Evolutionary conservation across 30 jellyfish, hydroid and myxozoan genomes (phyloP), one percentile per base, ranked within the genome.

Genomic region (Haliclystus octoradiatus): DNA sequence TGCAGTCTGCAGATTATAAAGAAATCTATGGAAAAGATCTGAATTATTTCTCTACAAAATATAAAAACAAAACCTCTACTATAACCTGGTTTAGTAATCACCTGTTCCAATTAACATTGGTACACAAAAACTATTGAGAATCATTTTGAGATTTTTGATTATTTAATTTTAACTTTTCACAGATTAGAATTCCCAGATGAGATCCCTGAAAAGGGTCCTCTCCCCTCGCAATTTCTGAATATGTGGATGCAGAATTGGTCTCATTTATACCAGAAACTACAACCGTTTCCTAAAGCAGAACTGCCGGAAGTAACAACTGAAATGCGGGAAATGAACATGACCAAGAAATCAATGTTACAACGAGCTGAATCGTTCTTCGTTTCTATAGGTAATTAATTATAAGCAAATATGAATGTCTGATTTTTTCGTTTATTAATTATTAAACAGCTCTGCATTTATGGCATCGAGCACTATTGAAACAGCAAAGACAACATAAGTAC

Each of bases 171-270:
- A 7, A 7, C 60, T 46, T 46, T 7, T 46, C 60, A 46, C n/a
- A 12, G 12, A 7, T 46, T 7, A 46, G 15, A 46, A n/a, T 46
- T n/a, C 15, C n/a, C 12, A 46, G n/a, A 68, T 31, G 71, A 51
- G 19, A n/a, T 84, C 33, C 79, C 65, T 7, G 87, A 68, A 40
- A 84, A 51, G 32, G 92, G 82, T n/a, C 68, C 69, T 78, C 49
- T 84, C 15, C 95, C 95, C 0, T 81, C 85, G 32, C 95, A 84
- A 30, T 32, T 76, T 27, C 68, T 84, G 2, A 81, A 87, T 24
- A 84, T 84, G 95, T 84, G 95, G 95, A 88, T 84, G 14, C 74
- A 71, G 28, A 83, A 76, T 34, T 84, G 95, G 95, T 33, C 49
- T 7, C 92, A 84, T 52, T 50, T 84, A 50, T 70, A 75, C 50